Evolutionary conservation across 2,797 vertebrate genomes (phyloP).

Genomic region (Calcarius lapponicus): DNA sequence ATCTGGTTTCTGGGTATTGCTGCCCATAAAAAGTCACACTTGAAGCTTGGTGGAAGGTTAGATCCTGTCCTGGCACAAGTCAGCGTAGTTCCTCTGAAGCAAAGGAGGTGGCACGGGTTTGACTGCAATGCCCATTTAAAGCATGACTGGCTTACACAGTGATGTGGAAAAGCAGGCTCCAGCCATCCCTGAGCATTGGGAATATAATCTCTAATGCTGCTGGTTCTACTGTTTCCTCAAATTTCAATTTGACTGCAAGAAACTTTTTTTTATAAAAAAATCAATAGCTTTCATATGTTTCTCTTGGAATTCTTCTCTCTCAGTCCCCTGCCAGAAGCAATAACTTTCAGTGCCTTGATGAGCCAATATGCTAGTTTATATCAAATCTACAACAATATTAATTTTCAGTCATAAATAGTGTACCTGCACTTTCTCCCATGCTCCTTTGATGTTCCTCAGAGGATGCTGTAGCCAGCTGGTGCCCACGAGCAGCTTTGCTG

Average conservation of each 20-base stretch:
- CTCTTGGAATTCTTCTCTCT: not conserved
- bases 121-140: not conserved
- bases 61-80: not conserved
- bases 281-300: not conserved
- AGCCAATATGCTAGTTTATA: slow-evolving; percentile 1
- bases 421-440: not conserved
- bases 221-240: not conserved
- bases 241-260: not conserved
- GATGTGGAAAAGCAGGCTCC: not conserved
- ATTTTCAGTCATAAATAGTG: slow-evolving; percentile 12
- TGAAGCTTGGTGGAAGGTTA: not conserved
- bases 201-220: not conserved
- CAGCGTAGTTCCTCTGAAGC: not conserved
- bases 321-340: slow-evolving; percentile 11
- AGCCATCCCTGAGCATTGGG: not conserved
- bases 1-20: not conserved
- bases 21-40: not conserved
- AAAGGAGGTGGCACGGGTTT: not conserved
- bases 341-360: not conserved
- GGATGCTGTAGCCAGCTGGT: not conserved
- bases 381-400: slow-evolving; percentile 36
- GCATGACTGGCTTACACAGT: not conserved
- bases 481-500: not conserved
- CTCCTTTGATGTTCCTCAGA: slow-evolving; percentile 16
- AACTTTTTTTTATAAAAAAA: not conserved